Base-by-base conservation (phyloP, 1,140 invertebrate species). In the Epicauta chinensis region DNA sequence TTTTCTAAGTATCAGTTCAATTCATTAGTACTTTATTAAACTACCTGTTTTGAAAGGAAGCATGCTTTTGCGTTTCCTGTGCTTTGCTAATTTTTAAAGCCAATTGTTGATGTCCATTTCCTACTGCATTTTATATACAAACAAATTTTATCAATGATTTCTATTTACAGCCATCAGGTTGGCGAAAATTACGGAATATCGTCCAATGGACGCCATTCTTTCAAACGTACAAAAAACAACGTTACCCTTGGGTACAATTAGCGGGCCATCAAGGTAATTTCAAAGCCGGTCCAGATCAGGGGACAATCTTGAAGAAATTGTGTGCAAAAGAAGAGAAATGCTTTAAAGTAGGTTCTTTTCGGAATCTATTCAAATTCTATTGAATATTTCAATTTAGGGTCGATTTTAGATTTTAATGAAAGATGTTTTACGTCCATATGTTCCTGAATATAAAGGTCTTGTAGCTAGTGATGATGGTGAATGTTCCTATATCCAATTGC, bases 151-250 rank as follows among this genome's bases (percentile, higher is more conserved):
- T 10, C 23, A 23, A 23, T 23, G 7, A 16, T n/a, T 23, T 11
- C 43, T 12, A 62, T 61, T 84, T 84, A 14, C 80, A 95, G 91
- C 84, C 84, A 64, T 94, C 91, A 38, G 89, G 88, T 62, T 97
- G 92, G 93, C 79, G 87, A 52, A 95, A 94, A 73, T 80, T 96
- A 29, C 78, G 91, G 38, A 95, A 92, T 67, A 91, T 94, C 46
- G 91, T 97, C 29, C 89, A 93, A 66, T 94, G 91, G 90, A 93
- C 92, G 23, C 93, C 92, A 15, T 97, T 97, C 77, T 90, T 95
- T 67, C 93, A 96, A 74, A 95, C 91, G 0, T 96, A 94, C 77
- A 95, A 94, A 71, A 93, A 94, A 70, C 87, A 93, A 72, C 77
- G 87, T 54, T 96, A 97, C 75, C 93, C 91, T 41, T 97, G 93